These are phyloP conservation scores for Paedocypris sp. DNA, from an alignment of 2,113 vertebrate genomes.

Conservation along the genomic window DNA sequence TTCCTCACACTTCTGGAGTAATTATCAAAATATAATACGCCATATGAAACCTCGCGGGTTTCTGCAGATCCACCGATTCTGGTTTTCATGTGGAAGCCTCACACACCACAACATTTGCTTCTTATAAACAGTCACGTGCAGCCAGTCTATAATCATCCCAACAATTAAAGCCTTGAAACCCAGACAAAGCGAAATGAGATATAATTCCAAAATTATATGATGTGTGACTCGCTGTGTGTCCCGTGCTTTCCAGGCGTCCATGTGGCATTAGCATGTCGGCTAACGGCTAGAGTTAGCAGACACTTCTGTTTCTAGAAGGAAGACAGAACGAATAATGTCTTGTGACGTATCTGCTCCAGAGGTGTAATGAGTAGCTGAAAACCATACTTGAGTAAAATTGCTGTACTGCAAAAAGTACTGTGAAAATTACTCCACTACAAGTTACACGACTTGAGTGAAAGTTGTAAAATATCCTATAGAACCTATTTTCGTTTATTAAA, in stretches of 20 bases:
- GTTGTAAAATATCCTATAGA: too few relatives aligned
- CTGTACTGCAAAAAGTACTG: too few relatives aligned
- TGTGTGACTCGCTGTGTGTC: constrained; percentile 10
- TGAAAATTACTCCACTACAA: too few relatives aligned
- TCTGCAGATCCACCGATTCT: constrained; percentile 14
- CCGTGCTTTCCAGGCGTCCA: constrained; percentile 2
- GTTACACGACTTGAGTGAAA: too few relatives aligned
- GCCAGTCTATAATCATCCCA: constrained; percentile 7
- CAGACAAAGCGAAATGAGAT: constrained; percentile 9
- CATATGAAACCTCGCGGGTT: constrained; percentile 15
- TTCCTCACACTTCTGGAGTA: constrained; percentile 17
- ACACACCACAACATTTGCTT: constrained; percentile 29
- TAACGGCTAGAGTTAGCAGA: background rate
- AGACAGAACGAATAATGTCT: background rate
- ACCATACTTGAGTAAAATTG: too few relatives aligned
- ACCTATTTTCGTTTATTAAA: too few relatives aligned
- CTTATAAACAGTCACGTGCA: constrained; percentile 18
- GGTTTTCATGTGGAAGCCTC: background rate
- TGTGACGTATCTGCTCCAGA: too few relatives aligned
- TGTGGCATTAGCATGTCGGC: background rate
- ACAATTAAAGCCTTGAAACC: constrained; percentile 1
- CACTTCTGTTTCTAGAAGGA: background rate
- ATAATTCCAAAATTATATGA: constrained; percentile 15
- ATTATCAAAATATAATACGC: constrained; percentile 23
- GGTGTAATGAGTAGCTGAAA: too few relatives aligned